Evolutionary conservation across 2,113 vertebrate species (phyloP).

Genomic region (Gallinago undulata): DNA sequence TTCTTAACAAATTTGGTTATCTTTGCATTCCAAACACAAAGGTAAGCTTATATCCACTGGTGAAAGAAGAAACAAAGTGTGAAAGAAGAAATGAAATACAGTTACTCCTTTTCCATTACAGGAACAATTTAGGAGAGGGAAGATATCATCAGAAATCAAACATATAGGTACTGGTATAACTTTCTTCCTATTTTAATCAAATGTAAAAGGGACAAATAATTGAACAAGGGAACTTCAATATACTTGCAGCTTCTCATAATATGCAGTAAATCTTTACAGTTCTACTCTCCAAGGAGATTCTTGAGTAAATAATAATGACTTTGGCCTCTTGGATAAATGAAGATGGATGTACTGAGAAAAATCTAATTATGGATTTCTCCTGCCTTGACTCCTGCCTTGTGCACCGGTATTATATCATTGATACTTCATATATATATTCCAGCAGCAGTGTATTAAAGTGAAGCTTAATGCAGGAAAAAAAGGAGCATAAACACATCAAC

Average conservation of each 20-base stretch:
- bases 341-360: constrained; percentile 57
- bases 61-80: background rate
- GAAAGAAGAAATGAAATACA: background rate
- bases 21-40: background rate
- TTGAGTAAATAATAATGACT: constrained; percentile 66
- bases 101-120: background rate
- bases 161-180: background rate
- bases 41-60: background rate
- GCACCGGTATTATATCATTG: background rate
- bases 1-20: background rate
- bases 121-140: background rate
- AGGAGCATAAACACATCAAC: background rate
- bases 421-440: background rate
- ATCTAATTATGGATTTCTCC: constrained; percentile 56
- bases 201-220: constrained; percentile 24
- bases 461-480: background rate
- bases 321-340: constrained; percentile 50
- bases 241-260: constrained; percentile 39
- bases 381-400: background rate
- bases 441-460: background rate
- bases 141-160: background rate
- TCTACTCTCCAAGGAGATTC: constrained; percentile 34
- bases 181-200: constrained; percentile 18
- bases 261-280: constrained; percentile 54
- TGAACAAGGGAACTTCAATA: constrained; percentile 20